Conservation (phyloP, 2,113 vertebrate genomes). For the Hystrix brachyura region DNA sequence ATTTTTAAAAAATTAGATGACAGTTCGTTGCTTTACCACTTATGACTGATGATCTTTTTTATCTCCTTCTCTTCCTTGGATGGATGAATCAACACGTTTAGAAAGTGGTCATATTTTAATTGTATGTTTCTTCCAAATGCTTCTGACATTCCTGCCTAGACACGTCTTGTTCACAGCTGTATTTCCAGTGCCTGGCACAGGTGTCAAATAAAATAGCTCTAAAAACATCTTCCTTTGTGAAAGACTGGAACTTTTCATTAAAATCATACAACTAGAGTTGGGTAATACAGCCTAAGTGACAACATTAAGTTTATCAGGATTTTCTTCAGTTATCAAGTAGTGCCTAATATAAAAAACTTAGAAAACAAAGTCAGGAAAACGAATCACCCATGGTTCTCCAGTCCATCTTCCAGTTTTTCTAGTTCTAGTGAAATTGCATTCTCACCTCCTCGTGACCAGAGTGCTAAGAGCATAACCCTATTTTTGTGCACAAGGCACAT, state of each 20-base stretch:
- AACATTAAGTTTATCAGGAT: neutral
- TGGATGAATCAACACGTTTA: neutral
- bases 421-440: neutral
- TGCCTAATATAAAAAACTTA: neutral
- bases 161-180: neutral
- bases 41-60: slow-evolving; percentile 8
- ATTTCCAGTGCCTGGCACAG: neutral
- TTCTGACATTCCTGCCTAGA: neutral
- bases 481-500: too few relatives aligned
- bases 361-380: neutral
- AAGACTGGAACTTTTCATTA: neutral
- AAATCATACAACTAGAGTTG: neutral
- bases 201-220: neutral
- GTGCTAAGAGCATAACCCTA: too few relatives aligned
- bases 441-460: neutral
- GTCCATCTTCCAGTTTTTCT: neutral
- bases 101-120: neutral
- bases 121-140: neutral
- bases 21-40: neutral
- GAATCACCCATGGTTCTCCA: neutral
- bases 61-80: neutral
- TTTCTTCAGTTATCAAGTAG: slow-evolving; percentile 35
- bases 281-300: neutral
- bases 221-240: neutral
- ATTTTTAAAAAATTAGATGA: neutral